A percentile compares a stretch with the other conserved stretches of the same genome.
phyloP scores from a whole-genome alignment of 2,113 vertebrate genomes.

The Camelus dromedarius region DNA sequence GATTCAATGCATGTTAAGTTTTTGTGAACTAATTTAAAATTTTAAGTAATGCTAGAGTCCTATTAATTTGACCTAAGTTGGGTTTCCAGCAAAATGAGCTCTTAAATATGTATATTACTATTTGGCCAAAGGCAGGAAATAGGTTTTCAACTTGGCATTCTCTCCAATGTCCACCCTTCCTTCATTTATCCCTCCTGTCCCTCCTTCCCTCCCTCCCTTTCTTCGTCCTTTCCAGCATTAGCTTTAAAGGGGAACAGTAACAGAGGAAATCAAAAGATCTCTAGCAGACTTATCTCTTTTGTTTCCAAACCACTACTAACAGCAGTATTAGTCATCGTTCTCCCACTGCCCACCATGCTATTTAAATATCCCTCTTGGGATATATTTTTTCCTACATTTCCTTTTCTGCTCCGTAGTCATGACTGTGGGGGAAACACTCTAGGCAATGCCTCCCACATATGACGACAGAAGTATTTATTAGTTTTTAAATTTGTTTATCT shows the following conservation, averaged over 20 bases:
- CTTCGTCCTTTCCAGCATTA: background rate
- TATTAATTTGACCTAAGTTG: background rate
- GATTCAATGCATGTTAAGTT: background rate
- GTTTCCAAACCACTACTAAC: slow-evolving; percentile 49
- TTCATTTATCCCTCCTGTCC: background rate
- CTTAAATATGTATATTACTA: background rate
- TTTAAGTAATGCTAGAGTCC: background rate
- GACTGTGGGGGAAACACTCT: slow-evolving; percentile 53
- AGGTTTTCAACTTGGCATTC: background rate
- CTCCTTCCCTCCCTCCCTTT: background rate
- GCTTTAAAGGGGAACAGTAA: background rate
- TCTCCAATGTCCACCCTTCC: background rate
- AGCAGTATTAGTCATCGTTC: slow-evolving; percentile 43
- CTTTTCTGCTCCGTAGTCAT: slow-evolving; percentile 39
- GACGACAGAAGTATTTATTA: slow-evolving; percentile 67
- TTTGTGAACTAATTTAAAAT: background rate
- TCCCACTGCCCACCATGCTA: slow-evolving; percentile 28
- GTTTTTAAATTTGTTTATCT: slow-evolving; percentile 57
- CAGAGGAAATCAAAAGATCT: background rate
- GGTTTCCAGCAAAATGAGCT: background rate
- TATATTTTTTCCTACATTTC: slow-evolving; percentile 55
- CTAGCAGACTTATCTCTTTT: background rate
- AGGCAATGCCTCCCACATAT: slow-evolving; percentile 69
- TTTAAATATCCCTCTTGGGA: slow-evolving; percentile 49
- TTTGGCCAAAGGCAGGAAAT: background rate